These are phyloP conservation scores for Pongo pygmaeus DNA, from an alignment of 2,113 vertebrate genomes.

Conservation along the genomic window DNA sequence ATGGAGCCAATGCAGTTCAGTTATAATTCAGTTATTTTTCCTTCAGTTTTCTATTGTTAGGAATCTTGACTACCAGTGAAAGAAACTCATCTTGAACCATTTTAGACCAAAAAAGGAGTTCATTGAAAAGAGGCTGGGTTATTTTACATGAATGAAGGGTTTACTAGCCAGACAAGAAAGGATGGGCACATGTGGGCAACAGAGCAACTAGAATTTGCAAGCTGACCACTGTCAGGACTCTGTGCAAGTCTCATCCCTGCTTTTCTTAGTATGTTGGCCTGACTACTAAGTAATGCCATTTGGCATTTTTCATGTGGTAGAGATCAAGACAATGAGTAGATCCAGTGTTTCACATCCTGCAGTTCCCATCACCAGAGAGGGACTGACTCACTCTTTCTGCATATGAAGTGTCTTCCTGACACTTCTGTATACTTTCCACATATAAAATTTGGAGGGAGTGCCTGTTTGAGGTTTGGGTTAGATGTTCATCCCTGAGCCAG, in stretches of 20 bases:
- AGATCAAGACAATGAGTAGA: neutral
- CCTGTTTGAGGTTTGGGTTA: neutral
- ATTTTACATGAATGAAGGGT: neutral
- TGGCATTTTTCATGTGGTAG: neutral
- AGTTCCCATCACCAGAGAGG: neutral
- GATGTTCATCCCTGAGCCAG: neutral
- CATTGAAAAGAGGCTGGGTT: neutral
- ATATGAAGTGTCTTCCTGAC: neutral
- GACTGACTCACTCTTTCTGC: neutral
- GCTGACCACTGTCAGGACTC: neutral
- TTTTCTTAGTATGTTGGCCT: neutral
- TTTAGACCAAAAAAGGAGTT: neutral
- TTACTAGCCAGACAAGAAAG: neutral
- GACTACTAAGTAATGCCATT: too few species aligned
- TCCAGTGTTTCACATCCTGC: neutral
- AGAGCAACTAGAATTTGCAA: neutral
- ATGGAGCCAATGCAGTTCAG: neutral
- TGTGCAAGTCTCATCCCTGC: neutral
- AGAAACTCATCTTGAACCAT: neutral
- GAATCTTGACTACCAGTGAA: neutral
- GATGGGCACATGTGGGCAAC: neutral
- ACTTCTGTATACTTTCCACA: neutral
- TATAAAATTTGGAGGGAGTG: neutral
- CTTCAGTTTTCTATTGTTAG: neutral
- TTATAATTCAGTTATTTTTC: neutral